A percentile compares a stretch with the other conserved stretches of the same genome.
Evolutionary conservation across 2,888 invertebrate species (phyloP).

Genomic region (Drosophila hawaiiensis): DNA sequence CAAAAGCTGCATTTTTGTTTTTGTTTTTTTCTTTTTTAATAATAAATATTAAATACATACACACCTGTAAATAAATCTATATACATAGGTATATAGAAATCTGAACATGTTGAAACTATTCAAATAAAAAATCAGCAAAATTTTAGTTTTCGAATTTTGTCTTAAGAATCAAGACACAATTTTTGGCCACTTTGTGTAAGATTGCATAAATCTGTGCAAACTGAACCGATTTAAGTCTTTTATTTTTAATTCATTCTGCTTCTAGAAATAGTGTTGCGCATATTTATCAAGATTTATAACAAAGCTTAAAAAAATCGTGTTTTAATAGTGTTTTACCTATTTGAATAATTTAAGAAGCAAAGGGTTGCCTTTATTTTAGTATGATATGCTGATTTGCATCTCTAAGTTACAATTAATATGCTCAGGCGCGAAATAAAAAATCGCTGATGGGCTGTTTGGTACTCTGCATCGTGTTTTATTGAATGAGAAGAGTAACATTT

Average conservation of each 20-base stretch:
- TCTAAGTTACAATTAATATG: not conserved
- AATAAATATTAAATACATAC: not conserved
- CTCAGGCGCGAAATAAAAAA: conserved; percentile 3
- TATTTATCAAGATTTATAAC: not conserved
- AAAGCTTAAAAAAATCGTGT: not conserved
- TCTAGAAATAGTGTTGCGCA: not conserved
- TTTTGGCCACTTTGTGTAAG: not conserved
- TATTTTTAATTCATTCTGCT: not conserved
- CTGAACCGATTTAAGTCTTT: not conserved
- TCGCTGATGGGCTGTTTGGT: not conserved
- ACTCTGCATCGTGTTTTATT: not conserved
- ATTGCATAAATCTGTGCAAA: not conserved
- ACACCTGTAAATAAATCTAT: not conserved
- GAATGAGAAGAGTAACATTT: not conserved
- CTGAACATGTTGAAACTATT: not conserved
- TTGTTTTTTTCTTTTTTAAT: not conserved
- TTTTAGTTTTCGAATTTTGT: not conserved
- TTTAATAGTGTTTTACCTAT: not conserved
- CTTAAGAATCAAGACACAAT: not conserved
- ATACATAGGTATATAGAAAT: not conserved
- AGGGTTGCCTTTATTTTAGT: not conserved
- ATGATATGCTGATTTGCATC: not conserved
- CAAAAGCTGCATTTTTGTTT: not conserved
- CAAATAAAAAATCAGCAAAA: not conserved
- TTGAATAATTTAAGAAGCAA: not conserved